These are phyloP conservation scores for Caenorhabditis wallacei DNA, from an alignment of 2,888 invertebrate species.

Conservation along the genomic window DNA sequence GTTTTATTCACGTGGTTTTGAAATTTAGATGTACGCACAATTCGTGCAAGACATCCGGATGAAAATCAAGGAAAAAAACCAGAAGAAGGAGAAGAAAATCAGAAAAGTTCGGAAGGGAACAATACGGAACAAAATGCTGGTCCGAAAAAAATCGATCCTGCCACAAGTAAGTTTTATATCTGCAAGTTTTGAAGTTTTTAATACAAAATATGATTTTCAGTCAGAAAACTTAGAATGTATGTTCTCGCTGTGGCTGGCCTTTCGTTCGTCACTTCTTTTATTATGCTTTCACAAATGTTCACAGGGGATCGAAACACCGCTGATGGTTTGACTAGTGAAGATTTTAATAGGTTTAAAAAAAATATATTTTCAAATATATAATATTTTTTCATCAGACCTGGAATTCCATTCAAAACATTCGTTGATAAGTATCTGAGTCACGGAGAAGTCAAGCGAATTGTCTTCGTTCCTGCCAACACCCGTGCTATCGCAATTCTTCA, in stretches of 20 bases:
- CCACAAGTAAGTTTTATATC: conserved; percentile 44
- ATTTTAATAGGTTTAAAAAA: conserved; percentile 67
- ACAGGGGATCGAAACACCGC: conserved; percentile 64
- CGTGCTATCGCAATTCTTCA: conserved; percentile 72
- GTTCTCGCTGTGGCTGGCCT: conserved; percentile 67
- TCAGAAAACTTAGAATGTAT: conserved; percentile 70
- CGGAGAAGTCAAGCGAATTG: conserved; percentile 73
- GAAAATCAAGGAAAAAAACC: conserved; percentile 39
- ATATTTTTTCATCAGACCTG: conserved; percentile 57
- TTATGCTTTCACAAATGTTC: conserved; percentile 68
- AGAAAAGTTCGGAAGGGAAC: conserved; percentile 3
- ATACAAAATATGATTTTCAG: conserved; percentile 47
- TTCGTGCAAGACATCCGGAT: conserved; percentile 52
- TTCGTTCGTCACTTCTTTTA: conserved; percentile 69
- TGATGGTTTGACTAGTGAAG: conserved; percentile 58
- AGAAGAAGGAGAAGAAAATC: conserved; percentile 16
- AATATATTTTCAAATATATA: too few relatives aligned
- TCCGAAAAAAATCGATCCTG: conserved; percentile 57
- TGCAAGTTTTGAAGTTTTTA: background rate
- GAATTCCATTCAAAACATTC: conserved; percentile 69
- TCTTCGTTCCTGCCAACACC: conserved; percentile 67
- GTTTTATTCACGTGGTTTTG: background rate
- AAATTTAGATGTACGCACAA: conserved; percentile 11
- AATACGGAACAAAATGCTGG: conserved; percentile 15
- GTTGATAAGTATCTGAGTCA: conserved; percentile 67